phyloP scores from a whole-genome alignment of 2,113 vertebrate genomes.

The Cyprinodon tularosa region DNA sequence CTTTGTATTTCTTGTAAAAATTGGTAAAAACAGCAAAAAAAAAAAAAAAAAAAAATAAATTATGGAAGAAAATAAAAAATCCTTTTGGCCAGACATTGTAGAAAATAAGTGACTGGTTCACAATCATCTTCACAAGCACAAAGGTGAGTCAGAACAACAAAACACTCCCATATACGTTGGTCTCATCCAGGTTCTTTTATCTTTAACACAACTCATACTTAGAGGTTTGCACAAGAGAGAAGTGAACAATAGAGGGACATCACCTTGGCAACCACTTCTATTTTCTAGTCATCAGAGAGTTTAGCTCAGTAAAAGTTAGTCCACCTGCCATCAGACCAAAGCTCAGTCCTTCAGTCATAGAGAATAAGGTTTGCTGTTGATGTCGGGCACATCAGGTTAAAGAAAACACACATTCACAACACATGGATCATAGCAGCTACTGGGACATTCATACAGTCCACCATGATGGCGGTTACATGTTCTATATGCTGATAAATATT shows the following conservation, averaged over 20 bases:
- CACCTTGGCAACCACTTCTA: constrained; percentile 55
- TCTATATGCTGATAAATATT: neutral
- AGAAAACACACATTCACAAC: constrained; percentile 50
- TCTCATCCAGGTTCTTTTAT: constrained; percentile 40
- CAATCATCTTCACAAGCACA: constrained; percentile 62
- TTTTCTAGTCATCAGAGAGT: constrained; percentile 24
- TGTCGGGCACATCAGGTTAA: constrained; percentile 42
- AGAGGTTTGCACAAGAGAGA: constrained; percentile 51
- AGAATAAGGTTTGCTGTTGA: constrained; percentile 13
- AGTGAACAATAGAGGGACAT: constrained; percentile 63
- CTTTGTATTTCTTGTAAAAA: neutral
- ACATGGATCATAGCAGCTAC: constrained; percentile 60
- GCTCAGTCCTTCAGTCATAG: constrained; percentile 26
- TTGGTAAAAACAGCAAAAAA: neutral
- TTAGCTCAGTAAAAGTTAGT: constrained; percentile 21
- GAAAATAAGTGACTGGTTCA: constrained; percentile 47
- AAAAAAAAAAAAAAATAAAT: neutral
- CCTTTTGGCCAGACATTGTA: neutral
- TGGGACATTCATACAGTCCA: constrained; percentile 35
- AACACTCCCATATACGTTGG: constrained; percentile 59
- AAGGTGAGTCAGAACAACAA: constrained; percentile 59
- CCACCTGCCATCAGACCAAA: constrained; percentile 29
- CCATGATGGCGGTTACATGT: constrained; percentile 15
- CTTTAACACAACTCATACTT: constrained; percentile 42
- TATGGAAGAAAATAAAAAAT: neutral